Conservation (phyloP, 2,797 vertebrate species). For the Glyptemys insculpta region DNA sequence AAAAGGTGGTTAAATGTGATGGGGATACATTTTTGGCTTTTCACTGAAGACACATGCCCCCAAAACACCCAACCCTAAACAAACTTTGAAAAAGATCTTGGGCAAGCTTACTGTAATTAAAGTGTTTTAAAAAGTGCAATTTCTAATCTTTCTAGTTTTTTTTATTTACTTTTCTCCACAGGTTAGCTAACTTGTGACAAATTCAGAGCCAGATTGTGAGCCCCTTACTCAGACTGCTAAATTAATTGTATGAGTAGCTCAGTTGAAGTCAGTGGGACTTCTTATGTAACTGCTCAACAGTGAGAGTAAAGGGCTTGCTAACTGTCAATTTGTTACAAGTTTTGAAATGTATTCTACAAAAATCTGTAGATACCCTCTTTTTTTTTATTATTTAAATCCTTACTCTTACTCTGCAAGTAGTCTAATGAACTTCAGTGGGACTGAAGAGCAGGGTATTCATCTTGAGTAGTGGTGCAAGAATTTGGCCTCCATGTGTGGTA, state of each 20-base stretch:
- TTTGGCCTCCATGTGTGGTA: neutral
- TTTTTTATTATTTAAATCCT: neutral
- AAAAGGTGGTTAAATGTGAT: neutral
- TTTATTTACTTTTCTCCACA: neutral
- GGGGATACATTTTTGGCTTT: neutral
- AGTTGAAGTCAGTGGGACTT: neutral
- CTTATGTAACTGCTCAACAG: neutral
- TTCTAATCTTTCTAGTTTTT: neutral
- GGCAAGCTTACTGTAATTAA: neutral
- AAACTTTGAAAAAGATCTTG: neutral
- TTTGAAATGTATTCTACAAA: neutral
- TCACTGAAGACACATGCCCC: neutral
- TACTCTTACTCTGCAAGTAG: neutral
- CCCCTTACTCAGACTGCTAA: neutral
- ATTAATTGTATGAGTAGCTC: neutral
- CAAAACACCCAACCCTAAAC: neutral
- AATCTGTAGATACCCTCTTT: neutral
- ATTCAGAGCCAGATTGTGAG: neutral
- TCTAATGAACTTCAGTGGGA: neutral
- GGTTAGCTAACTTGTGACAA: neutral
- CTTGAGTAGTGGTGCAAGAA: conserved; percentile 1
- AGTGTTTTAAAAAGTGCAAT: neutral
- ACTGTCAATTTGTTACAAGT: neutral
- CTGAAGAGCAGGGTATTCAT: neutral
- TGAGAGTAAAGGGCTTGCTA: neutral